Evolutionary conservation across 2,797 vertebrate species (phyloP).

Genomic region (Furcifer pardalis): DNA sequence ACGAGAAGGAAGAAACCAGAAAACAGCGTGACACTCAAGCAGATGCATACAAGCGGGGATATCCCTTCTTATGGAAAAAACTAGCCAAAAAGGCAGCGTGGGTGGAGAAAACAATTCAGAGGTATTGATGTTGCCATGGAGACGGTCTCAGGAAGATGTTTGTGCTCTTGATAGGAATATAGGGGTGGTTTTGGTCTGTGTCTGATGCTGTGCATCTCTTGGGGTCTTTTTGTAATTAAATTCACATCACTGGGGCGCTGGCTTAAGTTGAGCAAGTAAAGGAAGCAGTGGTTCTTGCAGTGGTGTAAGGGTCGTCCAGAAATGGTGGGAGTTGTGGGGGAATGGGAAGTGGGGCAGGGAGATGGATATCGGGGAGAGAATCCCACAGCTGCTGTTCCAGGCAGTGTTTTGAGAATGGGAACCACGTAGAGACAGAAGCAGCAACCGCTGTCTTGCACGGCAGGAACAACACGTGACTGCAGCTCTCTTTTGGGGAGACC

Average conservation of each 20-base stretch:
- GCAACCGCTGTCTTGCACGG: background rate
- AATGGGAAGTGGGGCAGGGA: background rate
- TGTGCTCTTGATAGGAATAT: slow-evolving; percentile 27
- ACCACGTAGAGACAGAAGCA: background rate
- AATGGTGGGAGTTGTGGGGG: background rate
- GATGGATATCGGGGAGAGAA: background rate
- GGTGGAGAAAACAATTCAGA: slow-evolving; percentile 42
- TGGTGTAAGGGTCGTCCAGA: slow-evolving; percentile 33
- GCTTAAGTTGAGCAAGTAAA: background rate
- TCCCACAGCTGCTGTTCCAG: background rate
- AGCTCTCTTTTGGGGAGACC: background rate
- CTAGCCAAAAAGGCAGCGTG: slow-evolving; percentile 26
- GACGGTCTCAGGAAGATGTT: slow-evolving; percentile 33
- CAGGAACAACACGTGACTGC: background rate
- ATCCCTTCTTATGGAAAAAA: slow-evolving; percentile 44
- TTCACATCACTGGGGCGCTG: background rate
- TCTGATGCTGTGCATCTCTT: slow-evolving; percentile 2
- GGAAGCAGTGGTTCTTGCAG: background rate
- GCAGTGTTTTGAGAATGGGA: background rate
- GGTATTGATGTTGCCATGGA: slow-evolving; percentile 41
- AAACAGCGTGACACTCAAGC: background rate
- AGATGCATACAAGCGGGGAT: slow-evolving; percentile 53
- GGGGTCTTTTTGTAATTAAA: slow-evolving; percentile 26
- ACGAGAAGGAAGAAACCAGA: background rate
- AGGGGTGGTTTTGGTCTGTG: background rate